Base-by-base conservation (phyloP, 2,113 vertebrate species). In the Merops nubicus region DNA sequence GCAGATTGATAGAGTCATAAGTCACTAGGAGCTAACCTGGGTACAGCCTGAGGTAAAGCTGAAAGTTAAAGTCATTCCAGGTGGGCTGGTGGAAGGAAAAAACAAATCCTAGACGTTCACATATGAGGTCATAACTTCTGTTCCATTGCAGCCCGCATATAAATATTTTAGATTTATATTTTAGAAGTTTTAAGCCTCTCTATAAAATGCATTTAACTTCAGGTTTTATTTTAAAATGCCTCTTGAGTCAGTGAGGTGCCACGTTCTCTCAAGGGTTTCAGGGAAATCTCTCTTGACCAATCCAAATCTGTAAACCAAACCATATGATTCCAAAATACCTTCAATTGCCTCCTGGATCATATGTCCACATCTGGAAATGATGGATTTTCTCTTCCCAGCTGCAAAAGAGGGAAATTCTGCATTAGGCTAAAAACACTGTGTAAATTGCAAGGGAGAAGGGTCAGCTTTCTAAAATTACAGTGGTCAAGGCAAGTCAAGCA, bases 121-220 rank as follows among this genome's bases (percentile, higher is more conserved):
- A 82, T 43, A 88, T 84, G 78, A 94, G 91, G 78, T 94, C 81
- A 54, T 95, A 96, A 91, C 78, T 95, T 96, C 91, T 87, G 78
- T 88, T 87, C 91, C 78, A 65, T 53, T 84, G 51, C 80, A 96
- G 77, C 42, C 72, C 86, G 31, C 12, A 6, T 94, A 94, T 94
- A 98, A 97, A 97, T 95, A 96, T 91, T 93, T 90, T 59, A 91
- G 95, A 95, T 97, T 85, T 94, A 80, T 97, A 95, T 96, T 97
- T 96, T 65, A 85, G 93, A 93, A 95, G 65, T 50, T 93, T 73
- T 85, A 93, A 85, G 65, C 43, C 74, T 94, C 75, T 64, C 83
- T 76, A 56, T 94, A 96, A 96, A 96, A 74, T 33, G 34, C 91
- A 72, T 91, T 97, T 94, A 89, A 33, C n/a, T 92, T 95, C 73